Evolutionary conservation across 2,797 vertebrate genomes (phyloP).

Genomic region (Pangasius djambal): DNA sequence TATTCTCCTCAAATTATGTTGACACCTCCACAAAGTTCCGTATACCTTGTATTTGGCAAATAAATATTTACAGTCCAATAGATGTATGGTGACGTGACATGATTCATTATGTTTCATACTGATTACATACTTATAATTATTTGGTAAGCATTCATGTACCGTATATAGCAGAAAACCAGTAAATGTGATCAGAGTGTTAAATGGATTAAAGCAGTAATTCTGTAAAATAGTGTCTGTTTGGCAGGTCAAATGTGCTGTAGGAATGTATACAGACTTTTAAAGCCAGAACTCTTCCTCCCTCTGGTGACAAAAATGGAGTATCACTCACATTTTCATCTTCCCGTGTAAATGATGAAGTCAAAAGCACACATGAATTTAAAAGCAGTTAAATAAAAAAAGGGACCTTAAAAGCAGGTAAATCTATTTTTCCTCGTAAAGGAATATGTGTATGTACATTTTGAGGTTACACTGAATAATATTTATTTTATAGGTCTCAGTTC

Average conservation of each 20-base stretch:
- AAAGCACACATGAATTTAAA: neutral
- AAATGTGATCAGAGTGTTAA: neutral
- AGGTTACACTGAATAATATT: neutral
- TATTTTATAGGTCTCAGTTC: neutral
- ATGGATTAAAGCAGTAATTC: neutral
- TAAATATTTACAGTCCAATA: neutral
- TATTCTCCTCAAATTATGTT: neutral
- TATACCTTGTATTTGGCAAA: neutral
- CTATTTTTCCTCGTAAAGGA: neutral
- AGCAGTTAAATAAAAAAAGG: neutral
- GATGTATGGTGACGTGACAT: neutral
- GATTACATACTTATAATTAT: neutral
- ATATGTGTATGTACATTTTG: neutral
- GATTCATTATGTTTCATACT: neutral
- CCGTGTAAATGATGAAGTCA: neutral
- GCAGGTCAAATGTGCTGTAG: neutral
- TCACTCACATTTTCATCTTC: neutral
- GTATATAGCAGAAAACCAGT: neutral
- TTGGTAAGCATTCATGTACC: neutral
- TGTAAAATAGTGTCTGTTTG: neutral
- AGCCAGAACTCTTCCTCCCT: slow-evolving; percentile 38
- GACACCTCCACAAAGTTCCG: neutral
- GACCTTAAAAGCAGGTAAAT: too few relatives aligned
- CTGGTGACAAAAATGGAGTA: slow-evolving; percentile 40
- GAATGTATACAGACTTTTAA: neutral